Evolutionary conservation across 2,113 vertebrate species (phyloP).

Genomic region (Thunnus thynnus): DNA sequence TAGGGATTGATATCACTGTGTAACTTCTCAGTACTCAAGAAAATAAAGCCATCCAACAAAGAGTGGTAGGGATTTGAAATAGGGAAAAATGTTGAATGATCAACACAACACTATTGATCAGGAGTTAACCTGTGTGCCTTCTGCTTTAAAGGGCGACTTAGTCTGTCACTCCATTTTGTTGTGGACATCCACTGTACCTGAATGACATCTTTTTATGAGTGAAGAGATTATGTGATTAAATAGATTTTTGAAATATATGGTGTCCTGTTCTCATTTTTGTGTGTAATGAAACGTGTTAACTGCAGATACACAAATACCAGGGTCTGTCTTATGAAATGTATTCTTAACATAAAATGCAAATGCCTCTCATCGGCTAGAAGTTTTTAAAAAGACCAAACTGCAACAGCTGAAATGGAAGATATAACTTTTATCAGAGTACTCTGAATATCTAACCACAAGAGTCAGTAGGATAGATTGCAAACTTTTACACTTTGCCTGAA

Average conservation of each 20-base stretch:
- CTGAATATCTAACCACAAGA: too few relatives aligned
- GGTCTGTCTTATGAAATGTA: too few relatives aligned
- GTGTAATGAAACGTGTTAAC: not conserved
- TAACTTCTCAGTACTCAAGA: not conserved
- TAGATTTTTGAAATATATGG: constrained; percentile 10
- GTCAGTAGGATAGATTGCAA: too few relatives aligned
- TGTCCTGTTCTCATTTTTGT: not conserved
- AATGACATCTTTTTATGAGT: constrained; percentile 11
- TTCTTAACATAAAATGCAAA: not conserved
- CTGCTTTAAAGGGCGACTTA: not conserved
- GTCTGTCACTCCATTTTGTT: not conserved
- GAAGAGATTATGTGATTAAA: constrained; percentile 45
- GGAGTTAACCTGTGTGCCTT: constrained; percentile 39
- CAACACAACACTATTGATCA: too few relatives aligned
- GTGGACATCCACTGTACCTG: not conserved
- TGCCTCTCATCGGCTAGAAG: not conserved
- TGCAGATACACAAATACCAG: not conserved
- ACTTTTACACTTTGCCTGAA: too few relatives aligned
- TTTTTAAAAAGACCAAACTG: too few relatives aligned
- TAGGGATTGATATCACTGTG: not conserved
- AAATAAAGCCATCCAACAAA: not conserved
- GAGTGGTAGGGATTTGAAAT: not conserved
- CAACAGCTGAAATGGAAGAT: too few relatives aligned
- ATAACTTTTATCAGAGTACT: too few relatives aligned
- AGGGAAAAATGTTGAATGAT: constrained; percentile 1